Evolutionary conservation across 2,888 invertebrate species (phyloP).

Genomic region (Gryllus longicercus): DNA sequence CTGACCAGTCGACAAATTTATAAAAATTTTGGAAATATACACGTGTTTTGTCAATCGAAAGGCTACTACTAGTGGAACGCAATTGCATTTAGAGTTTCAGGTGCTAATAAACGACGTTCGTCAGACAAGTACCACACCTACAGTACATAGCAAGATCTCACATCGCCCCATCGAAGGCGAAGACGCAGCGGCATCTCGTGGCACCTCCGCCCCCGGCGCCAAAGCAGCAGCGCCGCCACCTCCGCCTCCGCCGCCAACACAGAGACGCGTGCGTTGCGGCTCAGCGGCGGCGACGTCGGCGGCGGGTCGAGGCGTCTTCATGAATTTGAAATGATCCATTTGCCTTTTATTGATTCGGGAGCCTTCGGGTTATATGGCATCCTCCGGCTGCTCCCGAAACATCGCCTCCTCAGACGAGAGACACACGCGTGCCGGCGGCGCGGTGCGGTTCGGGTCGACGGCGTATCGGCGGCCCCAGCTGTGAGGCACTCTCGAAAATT

Average conservation of each 20-base stretch:
- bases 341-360: constrained; percentile 4
- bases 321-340: constrained; percentile 17
- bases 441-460: neutral
- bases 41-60: too few species aligned
- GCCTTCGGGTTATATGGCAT: neutral
- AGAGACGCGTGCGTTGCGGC: neutral
- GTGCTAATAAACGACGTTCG: too few species aligned
- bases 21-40: too few species aligned
- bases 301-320: neutral
- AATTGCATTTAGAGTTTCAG: too few species aligned
- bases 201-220: neutral
- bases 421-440: neutral
- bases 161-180: neutral
- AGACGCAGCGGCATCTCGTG: neutral
- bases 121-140: too few species aligned
- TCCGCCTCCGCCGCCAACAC: neutral
- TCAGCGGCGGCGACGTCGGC: too few species aligned
- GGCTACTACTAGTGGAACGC: too few species aligned
- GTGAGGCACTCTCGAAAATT: neutral
- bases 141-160: too few species aligned
- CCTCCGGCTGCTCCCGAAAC: neutral
- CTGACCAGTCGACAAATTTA: too few species aligned
- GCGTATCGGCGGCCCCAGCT: neutral
- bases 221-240: neutral
- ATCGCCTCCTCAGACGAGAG: neutral